Evolutionary conservation across 92 coral and sea anemone genomes (phyloP).

Genomic region (Pocillopora grandis): DNA sequence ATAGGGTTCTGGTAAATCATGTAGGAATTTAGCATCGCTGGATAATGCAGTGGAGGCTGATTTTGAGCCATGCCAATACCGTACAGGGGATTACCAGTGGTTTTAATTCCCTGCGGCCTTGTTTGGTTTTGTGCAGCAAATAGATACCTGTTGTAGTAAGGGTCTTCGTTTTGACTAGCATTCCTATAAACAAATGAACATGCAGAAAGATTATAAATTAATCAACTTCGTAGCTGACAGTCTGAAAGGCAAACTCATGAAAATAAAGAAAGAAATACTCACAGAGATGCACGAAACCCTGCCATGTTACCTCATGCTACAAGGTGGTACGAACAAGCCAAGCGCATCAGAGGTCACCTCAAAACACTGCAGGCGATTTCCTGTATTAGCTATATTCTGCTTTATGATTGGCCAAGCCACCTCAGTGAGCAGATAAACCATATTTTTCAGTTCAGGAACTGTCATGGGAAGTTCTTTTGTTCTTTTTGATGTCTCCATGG

Average conservation of each 20-base stretch:
- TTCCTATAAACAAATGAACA: conserved; percentile 37
- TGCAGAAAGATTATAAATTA: conserved; percentile 9
- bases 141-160: conserved; percentile 32
- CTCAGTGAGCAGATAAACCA: no score
- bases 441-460: no score
- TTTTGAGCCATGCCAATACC: conserved; percentile 25
- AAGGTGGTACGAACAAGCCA: conserved; percentile 23
- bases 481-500: no score
- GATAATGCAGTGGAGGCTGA: conserved; percentile 19
- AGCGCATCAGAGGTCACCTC: background rate
- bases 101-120: conserved; percentile 35
- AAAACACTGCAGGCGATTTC: no score
- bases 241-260: conserved; percentile 33
- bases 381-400: no score
- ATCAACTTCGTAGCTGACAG: conserved; percentile 29
- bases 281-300: conserved; percentile 42
- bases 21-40: conserved; percentile 11
- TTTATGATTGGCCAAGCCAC: no score
- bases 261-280: conserved; percentile 43
- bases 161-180: conserved; percentile 43
- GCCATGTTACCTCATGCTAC: conserved; percentile 40
- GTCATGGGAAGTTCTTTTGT: no score
- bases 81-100: conserved; percentile 42
- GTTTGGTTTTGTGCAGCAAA: conserved; percentile 47
- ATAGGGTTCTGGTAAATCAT: background rate